Percentiles rank a stretch among this genome's conserved stretches.
phyloP scores from a whole-genome alignment of 2,113 vertebrate species.

The Orycteropus afer region DNA sequence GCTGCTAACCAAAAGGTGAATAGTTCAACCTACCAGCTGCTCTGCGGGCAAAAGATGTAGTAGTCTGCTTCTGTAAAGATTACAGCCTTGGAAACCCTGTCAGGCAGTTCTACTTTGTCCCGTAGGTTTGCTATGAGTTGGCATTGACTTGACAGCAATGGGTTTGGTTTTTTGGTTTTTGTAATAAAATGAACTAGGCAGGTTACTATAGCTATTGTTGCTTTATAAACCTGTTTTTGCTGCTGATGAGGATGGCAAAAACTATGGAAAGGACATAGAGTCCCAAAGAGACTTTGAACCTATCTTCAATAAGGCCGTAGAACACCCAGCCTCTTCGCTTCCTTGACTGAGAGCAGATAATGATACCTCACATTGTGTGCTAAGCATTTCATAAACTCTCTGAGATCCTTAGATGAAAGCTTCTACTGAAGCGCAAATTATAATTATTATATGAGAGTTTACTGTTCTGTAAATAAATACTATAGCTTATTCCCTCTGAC shows the following conservation, averaged over 20 bases:
- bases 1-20: too few relatives aligned
- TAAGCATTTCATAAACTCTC: slow-evolving; percentile 34
- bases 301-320: background rate
- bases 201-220: background rate
- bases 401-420: slow-evolving; percentile 59
- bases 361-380: background rate
- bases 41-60: too few relatives aligned
- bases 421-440: slow-evolving; percentile 12
- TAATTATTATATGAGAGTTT: slow-evolving; percentile 51
- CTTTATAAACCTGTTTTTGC: background rate
- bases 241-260: background rate
- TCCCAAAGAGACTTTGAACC: background rate
- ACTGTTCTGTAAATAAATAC: slow-evolving; percentile 53
- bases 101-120: background rate
- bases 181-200: background rate
- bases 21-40: too few relatives aligned
- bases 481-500: slow-evolving; percentile 10
- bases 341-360: slow-evolving; percentile 23
- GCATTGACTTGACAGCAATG: background rate
- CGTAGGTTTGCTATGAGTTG: background rate
- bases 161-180: background rate
- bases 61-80: too few relatives aligned
- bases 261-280: background rate
- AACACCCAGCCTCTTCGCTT: background rate
- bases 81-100: background rate